phyloP scores from a whole-genome alignment of 2,797 vertebrate genomes.

The Bothrops alternatus region DNA sequence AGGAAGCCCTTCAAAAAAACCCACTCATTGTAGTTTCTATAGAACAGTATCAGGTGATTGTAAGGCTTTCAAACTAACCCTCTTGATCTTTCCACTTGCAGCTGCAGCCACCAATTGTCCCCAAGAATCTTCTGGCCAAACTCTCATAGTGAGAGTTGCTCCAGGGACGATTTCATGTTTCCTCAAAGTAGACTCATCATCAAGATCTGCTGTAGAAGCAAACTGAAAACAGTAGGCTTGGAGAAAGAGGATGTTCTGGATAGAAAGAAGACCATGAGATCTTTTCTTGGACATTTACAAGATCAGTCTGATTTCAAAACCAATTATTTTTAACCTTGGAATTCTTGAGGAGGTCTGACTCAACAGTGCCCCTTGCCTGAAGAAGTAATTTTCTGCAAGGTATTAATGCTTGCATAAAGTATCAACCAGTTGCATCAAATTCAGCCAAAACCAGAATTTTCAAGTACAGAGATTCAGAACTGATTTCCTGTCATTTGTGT shows the following conservation, averaged over 20 bases:
- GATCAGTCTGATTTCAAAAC: too few relatives aligned
- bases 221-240: not conserved
- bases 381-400: too few relatives aligned
- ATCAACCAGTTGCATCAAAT: too few relatives aligned
- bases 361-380: too few relatives aligned
- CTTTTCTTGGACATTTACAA: not conserved
- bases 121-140: conserved; percentile 73
- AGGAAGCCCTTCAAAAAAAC: not conserved
- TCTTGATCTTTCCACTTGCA: conserved; percentile 56
- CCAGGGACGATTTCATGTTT: conserved; percentile 63
- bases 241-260: not conserved
- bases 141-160: conserved; percentile 53
- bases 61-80: conserved; percentile 53
- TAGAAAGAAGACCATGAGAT: not conserved
- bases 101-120: conserved; percentile 64
- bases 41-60: not conserved
- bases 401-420: too few relatives aligned
- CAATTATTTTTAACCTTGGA: too few relatives aligned
- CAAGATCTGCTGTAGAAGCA: conserved; percentile 61
- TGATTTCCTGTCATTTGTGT: too few relatives aligned
- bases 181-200: conserved; percentile 57
- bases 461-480: too few relatives aligned
- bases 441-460: too few relatives aligned
- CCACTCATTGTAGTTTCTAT: not conserved
- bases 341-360: too few relatives aligned